These are phyloP conservation scores for Zeugodacus cucurbitae DNA, from an alignment of 1,140 invertebrate species.

Conservation along the genomic window DNA sequence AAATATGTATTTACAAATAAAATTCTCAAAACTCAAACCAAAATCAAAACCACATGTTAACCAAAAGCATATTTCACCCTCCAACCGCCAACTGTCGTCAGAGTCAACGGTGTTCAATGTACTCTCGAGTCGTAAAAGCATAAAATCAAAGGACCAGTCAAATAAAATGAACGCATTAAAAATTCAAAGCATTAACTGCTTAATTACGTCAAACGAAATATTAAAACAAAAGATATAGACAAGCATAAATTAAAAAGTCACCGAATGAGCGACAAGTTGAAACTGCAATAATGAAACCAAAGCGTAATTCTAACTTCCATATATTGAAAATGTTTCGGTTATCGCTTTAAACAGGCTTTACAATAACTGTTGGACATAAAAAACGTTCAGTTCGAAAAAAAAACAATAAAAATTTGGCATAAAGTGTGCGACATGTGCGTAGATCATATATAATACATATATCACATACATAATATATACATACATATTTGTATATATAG, in stretches of 20 bases:
- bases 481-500: no score
- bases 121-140: background rate
- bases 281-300: background rate
- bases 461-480: no score
- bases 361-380: background rate
- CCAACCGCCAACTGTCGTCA: background rate
- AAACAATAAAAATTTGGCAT: constrained; percentile 12
- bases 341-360: background rate
- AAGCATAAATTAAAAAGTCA: background rate
- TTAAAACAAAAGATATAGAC: background rate
- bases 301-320: background rate
- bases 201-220: background rate
- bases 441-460: no score
- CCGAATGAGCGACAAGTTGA: background rate
- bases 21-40: no score
- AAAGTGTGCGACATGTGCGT: background rate
- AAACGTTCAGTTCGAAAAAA: background rate
- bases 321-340: background rate
- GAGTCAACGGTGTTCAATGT: background rate
- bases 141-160: background rate
- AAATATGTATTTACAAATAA: no score
- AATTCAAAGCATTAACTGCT: background rate
- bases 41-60: no score
- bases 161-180: background rate
- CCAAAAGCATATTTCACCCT: background rate